These are phyloP conservation scores for Zaprionus camerounensis DNA, from an alignment of 1,140 invertebrate species.

Conservation along the genomic window DNA sequence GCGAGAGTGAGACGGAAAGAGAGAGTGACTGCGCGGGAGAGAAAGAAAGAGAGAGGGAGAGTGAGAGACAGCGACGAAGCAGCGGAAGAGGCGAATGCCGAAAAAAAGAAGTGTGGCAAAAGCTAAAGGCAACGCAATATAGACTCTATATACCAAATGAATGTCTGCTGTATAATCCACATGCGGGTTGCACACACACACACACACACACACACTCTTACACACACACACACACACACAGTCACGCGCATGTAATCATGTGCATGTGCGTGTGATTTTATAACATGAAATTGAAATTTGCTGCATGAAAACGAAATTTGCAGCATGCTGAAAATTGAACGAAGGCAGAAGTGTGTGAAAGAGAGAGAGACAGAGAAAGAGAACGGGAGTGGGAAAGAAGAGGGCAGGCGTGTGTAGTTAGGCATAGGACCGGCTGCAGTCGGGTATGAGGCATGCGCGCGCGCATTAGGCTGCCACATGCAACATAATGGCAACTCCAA, in stretches of 20 bases:
- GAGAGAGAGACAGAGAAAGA: background rate
- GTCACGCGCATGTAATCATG: conserved; percentile 9
- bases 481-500: conserved; percentile 46
- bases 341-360: conserved; percentile 12
- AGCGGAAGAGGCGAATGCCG: conserved; percentile 28
- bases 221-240: conserved; percentile 8
- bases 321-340: conserved; percentile 71
- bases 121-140: conserved; percentile 58
- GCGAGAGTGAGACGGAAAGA: conserved; percentile 19
- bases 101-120: conserved; percentile 51
- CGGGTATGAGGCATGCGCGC: conserved; percentile 44
- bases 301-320: conserved; percentile 81
- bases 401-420: background rate
- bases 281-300: conserved; percentile 81
- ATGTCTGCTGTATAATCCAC: conserved; percentile 42
- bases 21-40: background rate
- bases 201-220: conserved; percentile 10
- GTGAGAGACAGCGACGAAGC: background rate
- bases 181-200: conserved; percentile 33
- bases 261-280: conserved; percentile 55
- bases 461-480: conserved; percentile 39
- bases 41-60: conserved; percentile 35
- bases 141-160: background rate
- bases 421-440: conserved; percentile 17
- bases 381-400: background rate